phyloP scores from a whole-genome alignment of 2,888 invertebrate genomes.

The Stomorhina lunata region DNA sequence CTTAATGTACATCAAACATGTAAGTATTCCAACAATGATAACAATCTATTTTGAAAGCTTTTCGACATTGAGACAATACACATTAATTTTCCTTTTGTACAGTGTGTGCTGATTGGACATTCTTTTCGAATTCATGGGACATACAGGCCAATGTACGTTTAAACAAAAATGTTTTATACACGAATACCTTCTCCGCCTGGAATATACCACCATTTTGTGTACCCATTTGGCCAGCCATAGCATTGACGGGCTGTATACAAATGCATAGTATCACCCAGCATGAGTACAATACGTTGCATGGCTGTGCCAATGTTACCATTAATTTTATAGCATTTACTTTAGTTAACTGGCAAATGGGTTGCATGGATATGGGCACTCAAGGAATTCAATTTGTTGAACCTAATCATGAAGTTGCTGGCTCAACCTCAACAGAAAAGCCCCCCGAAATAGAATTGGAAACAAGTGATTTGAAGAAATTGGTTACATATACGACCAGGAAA shows the following conservation, averaged over 20 bases:
- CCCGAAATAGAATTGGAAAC: slow-evolving; percentile 62
- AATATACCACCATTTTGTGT: slow-evolving; percentile 64
- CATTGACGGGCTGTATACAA: slow-evolving; percentile 63
- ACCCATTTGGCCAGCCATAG: slow-evolving; percentile 56
- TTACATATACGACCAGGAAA: background rate
- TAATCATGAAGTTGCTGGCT: slow-evolving; percentile 24
- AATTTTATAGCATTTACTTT: slow-evolving; percentile 56
- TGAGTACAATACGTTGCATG: slow-evolving; percentile 53
- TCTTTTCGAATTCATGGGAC: slow-evolving; percentile 47
- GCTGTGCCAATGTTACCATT: slow-evolving; percentile 60
- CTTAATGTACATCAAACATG: slow-evolving; percentile 60
- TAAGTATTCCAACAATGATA: slow-evolving; percentile 30
- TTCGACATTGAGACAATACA: background rate
- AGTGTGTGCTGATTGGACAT: slow-evolving; percentile 62
- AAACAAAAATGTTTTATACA: slow-evolving; percentile 56
- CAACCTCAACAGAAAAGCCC: slow-evolving; percentile 43
- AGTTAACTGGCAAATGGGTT: slow-evolving; percentile 56
- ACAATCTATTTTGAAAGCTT: background rate
- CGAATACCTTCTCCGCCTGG: slow-evolving; percentile 58
- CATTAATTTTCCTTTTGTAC: background rate
- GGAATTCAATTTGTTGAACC: slow-evolving; percentile 60
- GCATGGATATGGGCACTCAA: slow-evolving; percentile 52
- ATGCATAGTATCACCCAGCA: slow-evolving; percentile 59
- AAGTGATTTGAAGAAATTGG: slow-evolving; percentile 38
- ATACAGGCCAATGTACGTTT: slow-evolving; percentile 61